Percentiles rank a stretch among this genome's conserved stretches.
Evolutionary conservation across 2,113 vertebrate species (phyloP).

Genomic region (Brachypteracias leptosomus): DNA sequence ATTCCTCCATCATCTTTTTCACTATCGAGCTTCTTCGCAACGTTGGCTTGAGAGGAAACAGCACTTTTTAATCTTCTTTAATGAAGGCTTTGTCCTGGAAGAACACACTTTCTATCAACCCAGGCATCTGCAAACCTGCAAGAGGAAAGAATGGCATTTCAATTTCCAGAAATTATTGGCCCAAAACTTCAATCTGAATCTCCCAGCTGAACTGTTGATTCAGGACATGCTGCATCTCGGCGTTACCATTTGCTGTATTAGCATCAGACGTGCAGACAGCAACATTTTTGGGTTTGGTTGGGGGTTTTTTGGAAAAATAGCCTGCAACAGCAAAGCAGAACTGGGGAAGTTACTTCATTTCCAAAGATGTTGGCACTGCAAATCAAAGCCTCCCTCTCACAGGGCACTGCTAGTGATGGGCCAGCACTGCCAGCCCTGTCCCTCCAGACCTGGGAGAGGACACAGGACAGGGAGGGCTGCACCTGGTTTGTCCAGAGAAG

Average conservation of each 20-base stretch:
- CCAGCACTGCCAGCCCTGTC: not conserved
- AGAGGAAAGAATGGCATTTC: constrained; percentile 45
- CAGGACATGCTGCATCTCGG: constrained; percentile 47
- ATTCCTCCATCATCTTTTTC: not conserved
- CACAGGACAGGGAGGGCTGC: not conserved
- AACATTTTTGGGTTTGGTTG: constrained; percentile 4
- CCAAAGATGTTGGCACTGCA: not conserved
- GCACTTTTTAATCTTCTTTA: not conserved
- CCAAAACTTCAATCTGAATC: constrained; percentile 70
- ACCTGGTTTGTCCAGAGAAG: not conserved
- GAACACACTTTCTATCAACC: constrained; percentile 13
- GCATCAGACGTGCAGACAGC: constrained; percentile 73
- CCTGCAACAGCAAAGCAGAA: constrained; percentile 21
- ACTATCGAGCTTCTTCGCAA: not conserved
- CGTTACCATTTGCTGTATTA: constrained; percentile 39
- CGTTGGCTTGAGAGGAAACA: not conserved
- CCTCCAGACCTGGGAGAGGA: not conserved
- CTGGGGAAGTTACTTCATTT: not conserved
- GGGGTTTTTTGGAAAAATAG: constrained; percentile 27
- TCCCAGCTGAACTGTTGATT: constrained; percentile 62
- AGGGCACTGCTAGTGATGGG: not conserved
- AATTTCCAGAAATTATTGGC: constrained; percentile 68
- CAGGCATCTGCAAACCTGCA: constrained; percentile 49
- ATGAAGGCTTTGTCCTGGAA: not conserved
- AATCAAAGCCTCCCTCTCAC: not conserved